phyloP scores from a whole-genome alignment of 2,113 vertebrate species.

The Deroptyus accipitrinus region DNA sequence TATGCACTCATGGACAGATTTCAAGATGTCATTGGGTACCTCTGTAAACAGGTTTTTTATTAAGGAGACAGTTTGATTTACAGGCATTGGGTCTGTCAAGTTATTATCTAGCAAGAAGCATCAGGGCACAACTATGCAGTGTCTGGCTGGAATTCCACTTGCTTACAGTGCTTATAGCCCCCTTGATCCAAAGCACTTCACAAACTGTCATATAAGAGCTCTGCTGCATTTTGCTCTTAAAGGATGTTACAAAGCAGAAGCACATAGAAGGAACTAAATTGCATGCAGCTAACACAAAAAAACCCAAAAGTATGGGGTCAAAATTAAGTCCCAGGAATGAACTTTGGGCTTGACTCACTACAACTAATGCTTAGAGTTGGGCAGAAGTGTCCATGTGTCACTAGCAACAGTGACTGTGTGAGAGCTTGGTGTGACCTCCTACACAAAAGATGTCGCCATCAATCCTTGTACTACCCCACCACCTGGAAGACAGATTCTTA shows the following conservation, averaged over 20 bases:
- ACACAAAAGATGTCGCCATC: not conserved
- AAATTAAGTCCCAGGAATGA: not conserved
- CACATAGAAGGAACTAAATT: not conserved
- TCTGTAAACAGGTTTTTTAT: not conserved
- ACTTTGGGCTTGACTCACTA: not conserved
- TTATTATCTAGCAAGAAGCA: not conserved
- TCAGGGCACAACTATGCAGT: not conserved
- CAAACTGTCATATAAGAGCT: not conserved
- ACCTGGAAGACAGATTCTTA: not conserved
- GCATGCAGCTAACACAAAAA: not conserved
- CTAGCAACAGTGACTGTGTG: fast-evolving
- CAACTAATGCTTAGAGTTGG: not conserved
- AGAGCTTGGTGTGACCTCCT: not conserved
- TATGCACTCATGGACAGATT: not conserved
- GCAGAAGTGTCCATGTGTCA: not conserved
- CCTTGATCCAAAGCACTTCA: not conserved
- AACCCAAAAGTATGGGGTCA: fast-evolving
- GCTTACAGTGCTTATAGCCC: not conserved
- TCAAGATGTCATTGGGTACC: not conserved
- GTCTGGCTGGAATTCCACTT: not conserved
- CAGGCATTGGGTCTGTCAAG: not conserved
- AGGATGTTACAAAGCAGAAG: not conserved
- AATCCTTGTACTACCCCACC: not conserved
- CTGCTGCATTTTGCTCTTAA: not conserved
- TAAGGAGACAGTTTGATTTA: slow-evolving; percentile 12